These are phyloP conservation scores for Orthonyx spaldingii DNA, from an alignment of 2,113 vertebrate genomes.

Conservation along the genomic window DNA sequence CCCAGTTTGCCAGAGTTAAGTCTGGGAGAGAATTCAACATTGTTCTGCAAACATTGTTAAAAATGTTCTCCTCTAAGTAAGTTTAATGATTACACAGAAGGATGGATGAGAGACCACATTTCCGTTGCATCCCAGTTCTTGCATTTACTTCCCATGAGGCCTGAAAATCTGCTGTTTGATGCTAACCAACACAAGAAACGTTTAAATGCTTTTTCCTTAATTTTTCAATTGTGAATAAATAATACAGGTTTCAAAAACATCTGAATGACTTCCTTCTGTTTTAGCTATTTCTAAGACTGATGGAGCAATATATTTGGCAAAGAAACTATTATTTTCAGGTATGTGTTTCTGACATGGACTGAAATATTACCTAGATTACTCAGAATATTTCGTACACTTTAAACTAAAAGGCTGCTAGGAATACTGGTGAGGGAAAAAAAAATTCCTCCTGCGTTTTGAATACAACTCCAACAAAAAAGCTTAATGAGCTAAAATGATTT, in stretches of 20 bases:
- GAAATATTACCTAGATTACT: not conserved
- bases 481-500: not conserved
- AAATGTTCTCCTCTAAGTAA: slow-evolving; percentile 43
- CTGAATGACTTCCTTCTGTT: not conserved
- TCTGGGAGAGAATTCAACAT: slow-evolving; percentile 42
- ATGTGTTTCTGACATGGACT: not conserved
- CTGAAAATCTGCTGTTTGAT: slow-evolving; percentile 28
- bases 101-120: slow-evolving; percentile 34
- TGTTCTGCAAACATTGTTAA: slow-evolving; percentile 59
- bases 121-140: slow-evolving; percentile 40
- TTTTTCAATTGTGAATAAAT: slow-evolving; percentile 9
- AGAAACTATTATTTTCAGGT: not conserved
- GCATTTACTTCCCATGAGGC: slow-evolving; percentile 33
- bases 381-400: not conserved
- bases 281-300: not conserved
- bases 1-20: slow-evolving; percentile 42
- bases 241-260: not conserved
- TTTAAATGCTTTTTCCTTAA: not conserved
- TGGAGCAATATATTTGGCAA: not conserved
- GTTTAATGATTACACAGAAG: slow-evolving; percentile 57
- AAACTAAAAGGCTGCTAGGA: not conserved
- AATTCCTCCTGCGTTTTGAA: not conserved
- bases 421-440: not conserved
- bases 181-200: not conserved
- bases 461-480: not conserved